Evolutionary conservation across 2,888 invertebrate species (phyloP), one percentile per base, ranked within the genome.

Genomic region (Luperina testacea): DNA sequence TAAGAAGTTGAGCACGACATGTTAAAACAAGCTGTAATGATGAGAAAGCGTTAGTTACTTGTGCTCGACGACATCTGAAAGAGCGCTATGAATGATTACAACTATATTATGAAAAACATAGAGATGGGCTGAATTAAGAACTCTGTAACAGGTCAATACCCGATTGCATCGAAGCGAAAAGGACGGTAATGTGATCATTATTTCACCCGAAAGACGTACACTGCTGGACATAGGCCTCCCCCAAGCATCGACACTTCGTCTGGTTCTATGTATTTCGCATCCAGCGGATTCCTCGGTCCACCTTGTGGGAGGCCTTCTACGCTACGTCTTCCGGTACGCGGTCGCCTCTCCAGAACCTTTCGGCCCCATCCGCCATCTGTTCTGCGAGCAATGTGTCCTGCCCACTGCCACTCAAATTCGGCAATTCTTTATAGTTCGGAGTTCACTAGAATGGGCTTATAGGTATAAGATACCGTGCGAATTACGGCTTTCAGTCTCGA

Each of bases 11-110:
- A 76, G 71, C 69, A 78, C 78, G 77, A 76, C 65, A 75, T 82
- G 86, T 81, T 78, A 84, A 75, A 73, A 78, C 53, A 86, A 87
- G 87, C 86, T 87, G 86, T 17, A 86, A 86, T 75, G 64, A 86
- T 85, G 87, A 76, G 13, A 67, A 87, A 86, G 85, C 85, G 72
- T 81, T 84, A 87, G 81, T 87, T 83, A 80, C 87, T 42, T 48
- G 76, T 77, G 72, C 72, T 42, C 82, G 84, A 32, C 77, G 82
- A 76, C 1, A 72, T 71, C 82, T 84, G 74, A 83, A 85, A 84
- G 64, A 73, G 79, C 75, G 69, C 72, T 76, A 68, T 76, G 77
- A 72, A 75, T 78, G 86, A 69, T 67, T 82, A 77, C 42, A 42
- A 27, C 27, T 61, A 70, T 38, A 63, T 1, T 53, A 73, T 61